Conservation (phyloP, 2,888 invertebrate species). For the Rhimphoctona megacephalus region DNA sequence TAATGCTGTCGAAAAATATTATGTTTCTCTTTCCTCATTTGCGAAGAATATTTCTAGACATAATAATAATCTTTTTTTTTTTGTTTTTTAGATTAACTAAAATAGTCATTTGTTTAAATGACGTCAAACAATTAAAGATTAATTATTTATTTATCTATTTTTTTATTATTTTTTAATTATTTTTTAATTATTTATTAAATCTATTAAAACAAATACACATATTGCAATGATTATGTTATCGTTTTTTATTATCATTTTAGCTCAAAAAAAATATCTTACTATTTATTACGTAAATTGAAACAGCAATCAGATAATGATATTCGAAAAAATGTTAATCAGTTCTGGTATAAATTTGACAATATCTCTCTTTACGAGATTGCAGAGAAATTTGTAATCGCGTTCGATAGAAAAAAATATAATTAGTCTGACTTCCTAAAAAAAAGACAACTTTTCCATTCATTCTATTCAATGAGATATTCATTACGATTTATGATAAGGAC, state of each 20-base stretch:
- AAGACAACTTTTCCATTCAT: neutral
- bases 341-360: neutral
- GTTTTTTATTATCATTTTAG: neutral
- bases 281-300: neutral
- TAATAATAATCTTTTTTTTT: neutral
- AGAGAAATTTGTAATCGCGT: neutral
- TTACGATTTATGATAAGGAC: neutral
- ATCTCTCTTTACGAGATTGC: neutral
- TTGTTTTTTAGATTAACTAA: neutral
- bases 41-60: neutral
- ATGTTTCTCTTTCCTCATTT: neutral
- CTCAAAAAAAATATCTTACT: neutral
- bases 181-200: neutral
- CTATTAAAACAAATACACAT: neutral
- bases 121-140: neutral
- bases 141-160: no score
- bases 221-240: no score
- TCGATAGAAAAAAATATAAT: neutral
- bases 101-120: neutral
- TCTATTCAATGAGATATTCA: neutral
- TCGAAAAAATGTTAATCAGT: neutral
- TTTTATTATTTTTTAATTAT: neutral
- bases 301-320: neutral
- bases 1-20: neutral
- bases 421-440: slow-evolving; percentile 2